These are phyloP conservation scores for Brachionus asplanchnoidis DNA, from an alignment of 1,140 invertebrate genomes.

Conservation along the genomic window DNA sequence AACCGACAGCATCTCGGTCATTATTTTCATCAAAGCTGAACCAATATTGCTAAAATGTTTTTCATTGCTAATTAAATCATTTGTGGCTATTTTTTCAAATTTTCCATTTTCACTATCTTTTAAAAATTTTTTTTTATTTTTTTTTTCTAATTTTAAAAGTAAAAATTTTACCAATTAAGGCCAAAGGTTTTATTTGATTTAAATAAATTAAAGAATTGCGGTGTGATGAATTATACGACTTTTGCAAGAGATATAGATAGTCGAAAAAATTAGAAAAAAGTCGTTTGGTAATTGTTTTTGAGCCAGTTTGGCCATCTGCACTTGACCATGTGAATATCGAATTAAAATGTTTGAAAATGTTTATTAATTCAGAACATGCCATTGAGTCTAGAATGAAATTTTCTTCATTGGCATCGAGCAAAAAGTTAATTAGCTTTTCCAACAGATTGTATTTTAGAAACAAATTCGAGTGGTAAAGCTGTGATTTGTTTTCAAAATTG, in stretches of 20 bases:
- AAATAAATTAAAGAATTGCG: background rate
- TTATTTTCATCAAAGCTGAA: constrained; percentile 19
- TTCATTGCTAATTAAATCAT: background rate
- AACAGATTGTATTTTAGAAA: constrained; percentile 19
- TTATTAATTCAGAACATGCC: background rate
- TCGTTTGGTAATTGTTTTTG: background rate
- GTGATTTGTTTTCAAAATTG: background rate
- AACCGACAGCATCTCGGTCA: constrained; percentile 16
- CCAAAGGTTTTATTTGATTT: background rate
- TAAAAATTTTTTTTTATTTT: background rate
- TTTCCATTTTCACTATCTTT: background rate
- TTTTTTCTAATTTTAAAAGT: too few species aligned
- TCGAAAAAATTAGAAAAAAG: constrained; percentile 25
- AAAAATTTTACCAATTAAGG: background rate
- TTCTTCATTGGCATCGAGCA: background rate
- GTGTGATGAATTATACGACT: background rate
- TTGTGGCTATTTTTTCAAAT: background rate
- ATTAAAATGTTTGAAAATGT: constrained; percentile 32
- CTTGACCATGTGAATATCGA: background rate
- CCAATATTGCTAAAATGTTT: constrained; percentile 12
- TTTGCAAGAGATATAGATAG: constrained; percentile 12
- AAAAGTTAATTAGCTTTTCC: constrained; percentile 11
- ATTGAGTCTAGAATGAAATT: background rate
- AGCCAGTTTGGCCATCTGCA: background rate
- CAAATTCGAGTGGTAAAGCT: background rate